Base-by-base conservation (phyloP, 2,888 invertebrate genomes). In the Notodonta dromedarius region DNA sequence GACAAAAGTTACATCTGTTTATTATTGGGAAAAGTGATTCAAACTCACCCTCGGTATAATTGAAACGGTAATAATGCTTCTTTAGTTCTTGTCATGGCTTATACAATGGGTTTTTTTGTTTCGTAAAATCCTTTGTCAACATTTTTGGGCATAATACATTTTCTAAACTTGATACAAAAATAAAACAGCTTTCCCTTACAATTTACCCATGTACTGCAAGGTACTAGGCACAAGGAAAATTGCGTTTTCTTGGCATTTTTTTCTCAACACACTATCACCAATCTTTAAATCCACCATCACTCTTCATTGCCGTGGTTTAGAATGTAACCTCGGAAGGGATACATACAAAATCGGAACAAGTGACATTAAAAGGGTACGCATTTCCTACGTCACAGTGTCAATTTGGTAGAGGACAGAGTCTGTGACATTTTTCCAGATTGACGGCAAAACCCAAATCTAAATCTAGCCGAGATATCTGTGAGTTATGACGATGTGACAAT, bases 381-480 rank as follows among this genome's bases (percentile, higher is more conserved):
- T 66, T 79, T 24, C 80, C 81, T 82, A 82, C 71, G 71, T 82
- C 82, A 80, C 70, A 67, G 73, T 79, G 85, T 84, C 84, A 85
- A 82, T 83, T 84, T 80, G 74, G 76, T 64, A 61, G 69, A 70
- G 76, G 66, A 69, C 67, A 67, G 69, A 71, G 62, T 66, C 68
- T 69, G 72, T 78, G 77, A 83, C 79, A 68, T 77, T 79, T 79
- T 77, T 74, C 65, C 73, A 79, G 76, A 80, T 78, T 79, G 83
- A 83, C 79, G 79, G 75, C 76, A 66, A 70, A 73, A 76, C 78
- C 80, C 82, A 63, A 76, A 77, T 77, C 80, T 70, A 75, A 78
- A 79, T 75, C 75, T 79, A 78, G 74, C 67, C 67, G 69, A 71
- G 72, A 70, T 72, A 74, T 71, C 67, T 70, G 67, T 71, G 71